A percentile compares a stretch with the other conserved stretches of the same genome.
Conservation (phyloP, 2,888 invertebrate species). For the Lapara coniferarum region DNA sequence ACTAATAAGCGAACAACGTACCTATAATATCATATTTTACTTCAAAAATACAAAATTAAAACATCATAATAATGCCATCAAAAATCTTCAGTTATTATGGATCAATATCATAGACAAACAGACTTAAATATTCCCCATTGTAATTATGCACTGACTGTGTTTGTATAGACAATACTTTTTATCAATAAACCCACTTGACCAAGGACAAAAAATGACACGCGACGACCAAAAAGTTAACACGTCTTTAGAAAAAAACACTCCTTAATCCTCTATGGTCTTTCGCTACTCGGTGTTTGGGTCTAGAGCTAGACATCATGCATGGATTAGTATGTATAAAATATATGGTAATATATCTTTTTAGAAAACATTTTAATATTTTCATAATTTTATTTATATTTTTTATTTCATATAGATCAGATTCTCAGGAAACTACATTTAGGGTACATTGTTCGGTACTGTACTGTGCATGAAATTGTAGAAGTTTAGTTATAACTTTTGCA, state of each 20-base stretch:
- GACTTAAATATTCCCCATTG: not conserved
- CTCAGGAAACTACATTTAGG: too few relatives aligned
- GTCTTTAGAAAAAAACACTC: slow-evolving; percentile 30
- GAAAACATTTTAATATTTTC: too few relatives aligned
- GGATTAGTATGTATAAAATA: not conserved
- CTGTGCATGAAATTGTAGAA: too few relatives aligned
- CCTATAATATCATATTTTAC: too few relatives aligned
- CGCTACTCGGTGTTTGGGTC: slow-evolving; percentile 50
- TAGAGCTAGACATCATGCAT: slow-evolving; percentile 22
- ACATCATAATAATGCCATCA: not conserved
- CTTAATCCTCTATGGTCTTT: slow-evolving; percentile 60
- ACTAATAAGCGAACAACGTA: too few relatives aligned
- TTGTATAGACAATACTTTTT: slow-evolving; percentile 39
- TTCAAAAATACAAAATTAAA: too few relatives aligned
- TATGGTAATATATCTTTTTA: too few relatives aligned
- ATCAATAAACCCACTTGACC: slow-evolving; percentile 57
- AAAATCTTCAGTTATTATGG: not conserved
- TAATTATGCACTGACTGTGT: slow-evolving; percentile 24
- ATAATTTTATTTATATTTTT: too few relatives aligned
- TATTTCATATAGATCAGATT: too few relatives aligned
- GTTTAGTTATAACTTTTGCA: too few relatives aligned
- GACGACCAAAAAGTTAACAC: slow-evolving; percentile 45
- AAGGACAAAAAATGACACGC: slow-evolving; percentile 49
- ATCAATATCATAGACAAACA: not conserved
- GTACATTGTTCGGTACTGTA: too few relatives aligned